Evolutionary conservation across 2,113 vertebrate species (phyloP).

Genomic region (Martes martes): DNA sequence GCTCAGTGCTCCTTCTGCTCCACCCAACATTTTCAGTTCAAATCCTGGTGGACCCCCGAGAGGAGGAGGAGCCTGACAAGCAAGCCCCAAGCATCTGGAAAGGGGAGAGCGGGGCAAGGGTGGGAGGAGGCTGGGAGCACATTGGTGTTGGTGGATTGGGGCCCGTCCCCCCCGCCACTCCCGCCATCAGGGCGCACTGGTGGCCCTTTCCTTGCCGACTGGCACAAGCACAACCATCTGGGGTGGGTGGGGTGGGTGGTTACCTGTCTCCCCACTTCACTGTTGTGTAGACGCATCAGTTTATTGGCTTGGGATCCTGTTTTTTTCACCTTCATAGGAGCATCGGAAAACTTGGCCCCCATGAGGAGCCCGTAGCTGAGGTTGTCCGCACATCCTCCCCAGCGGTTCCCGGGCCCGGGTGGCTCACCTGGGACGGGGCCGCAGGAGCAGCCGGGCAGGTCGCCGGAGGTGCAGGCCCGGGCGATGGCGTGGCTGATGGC

Average conservation of each 20-base stretch:
- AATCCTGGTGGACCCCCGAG: background rate
- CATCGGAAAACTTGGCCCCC: constrained; percentile 99
- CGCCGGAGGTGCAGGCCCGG: constrained; percentile 94
- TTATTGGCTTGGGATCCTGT: constrained; percentile 96
- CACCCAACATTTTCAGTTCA: background rate
- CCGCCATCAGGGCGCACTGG: background rate
- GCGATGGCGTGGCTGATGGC: constrained; percentile 98
- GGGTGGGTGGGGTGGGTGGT: constrained; percentile 77
- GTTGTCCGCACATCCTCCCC: constrained; percentile 99
- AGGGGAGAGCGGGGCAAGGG: background rate
- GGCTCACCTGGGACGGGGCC: constrained; percentile 94
- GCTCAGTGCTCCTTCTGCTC: background rate
- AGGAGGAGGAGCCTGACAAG: constrained; percentile 2
- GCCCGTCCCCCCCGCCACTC: background rate
- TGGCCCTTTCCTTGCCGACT: constrained; percentile 28
- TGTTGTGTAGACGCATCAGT: constrained; percentile 99
- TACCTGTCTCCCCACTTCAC: constrained; percentile 99
- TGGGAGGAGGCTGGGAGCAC: background rate
- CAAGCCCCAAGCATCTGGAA: background rate
- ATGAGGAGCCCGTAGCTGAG: constrained; percentile 96
- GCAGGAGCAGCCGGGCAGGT: constrained; percentile 94
- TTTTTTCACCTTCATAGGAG: constrained; percentile 99
- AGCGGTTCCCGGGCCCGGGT: constrained; percentile 96
- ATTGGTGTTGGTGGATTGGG: background rate
- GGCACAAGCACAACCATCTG: constrained; percentile 72